Evolutionary conservation across 2,888 invertebrate species (phyloP), one percentile per base, ranked within the genome.

Genomic region (Heliconius hortense): DNA sequence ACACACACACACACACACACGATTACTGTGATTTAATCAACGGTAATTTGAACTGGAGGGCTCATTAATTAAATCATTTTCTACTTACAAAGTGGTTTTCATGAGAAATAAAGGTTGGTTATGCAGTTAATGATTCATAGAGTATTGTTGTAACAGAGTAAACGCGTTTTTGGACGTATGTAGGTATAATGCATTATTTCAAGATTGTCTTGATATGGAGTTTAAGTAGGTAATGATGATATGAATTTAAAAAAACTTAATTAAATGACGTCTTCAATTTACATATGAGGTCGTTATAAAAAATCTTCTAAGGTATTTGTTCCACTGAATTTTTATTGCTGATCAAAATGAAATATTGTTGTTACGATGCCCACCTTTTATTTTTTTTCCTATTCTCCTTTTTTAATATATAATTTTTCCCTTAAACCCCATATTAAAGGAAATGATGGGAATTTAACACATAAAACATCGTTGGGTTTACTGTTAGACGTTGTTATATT

Each of bases 51-150:
- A 56, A 31, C 53, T 11, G n/a, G 31, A 28, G 56, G 56, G 10
- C 56, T 56, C 31, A 11, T 31, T 31, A 69, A 69, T 56, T 69
- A 56, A 69, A 35, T 35, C n/a, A 69, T 35, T 69, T 69, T 28
- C 35, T 69, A 56, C 31, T 24, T 69, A 69, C 31, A 69, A 69
- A 53, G 13, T 7, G n/a, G 56, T 69, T 69, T n/a, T 56, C 28
- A 69, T 43, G 67, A 28, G 31, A 56, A 56, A n/a, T 8, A 56
- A 69, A 69, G 53, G 69, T 56, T 69, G 15, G 21, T 31, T 31
- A 31, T 69, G 31, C 15, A 35, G 3, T 69, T 69, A 69, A 69
- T 69, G 35, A 31, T 69, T 31, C 13, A 56, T 35, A 56, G 31
- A 56, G 13, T 53, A 53, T 68, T 68, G 28, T 68, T 68, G 21